phyloP scores from a whole-genome alignment of 2,888 invertebrate genomes.

The Sinotaia quadrata region DNA sequence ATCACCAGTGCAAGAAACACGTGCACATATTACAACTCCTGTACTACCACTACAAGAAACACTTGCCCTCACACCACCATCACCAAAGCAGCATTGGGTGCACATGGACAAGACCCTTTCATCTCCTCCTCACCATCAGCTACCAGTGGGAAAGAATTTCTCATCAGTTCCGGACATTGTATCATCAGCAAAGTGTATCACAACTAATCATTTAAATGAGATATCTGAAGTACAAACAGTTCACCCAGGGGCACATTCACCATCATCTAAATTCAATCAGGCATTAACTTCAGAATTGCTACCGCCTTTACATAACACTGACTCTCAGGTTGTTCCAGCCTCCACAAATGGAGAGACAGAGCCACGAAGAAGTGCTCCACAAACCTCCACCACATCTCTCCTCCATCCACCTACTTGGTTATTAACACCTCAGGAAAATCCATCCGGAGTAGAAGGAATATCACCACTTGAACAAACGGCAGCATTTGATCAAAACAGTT shows the following conservation, averaged over 20 bases:
- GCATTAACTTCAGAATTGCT: too few species aligned
- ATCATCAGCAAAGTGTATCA: neutral
- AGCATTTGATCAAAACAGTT: conserved; percentile 11
- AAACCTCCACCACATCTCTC: conserved; percentile 10
- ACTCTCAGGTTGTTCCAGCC: neutral
- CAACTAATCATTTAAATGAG: too few species aligned
- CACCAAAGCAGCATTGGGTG: conserved; percentile 7
- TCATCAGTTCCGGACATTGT: neutral
- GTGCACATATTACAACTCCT: neutral
- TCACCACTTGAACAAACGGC: conserved; percentile 8
- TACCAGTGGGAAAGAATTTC: neutral
- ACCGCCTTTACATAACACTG: neutral
- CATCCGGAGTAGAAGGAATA: conserved; percentile 23
- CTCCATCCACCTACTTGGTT: conserved; percentile 22
- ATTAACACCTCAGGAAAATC: conserved; percentile 30
- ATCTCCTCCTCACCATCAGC: neutral
- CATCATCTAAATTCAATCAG: too few species aligned
- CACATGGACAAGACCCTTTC: conserved; percentile 14
- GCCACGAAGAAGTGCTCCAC: neutral
- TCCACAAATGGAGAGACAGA: neutral
- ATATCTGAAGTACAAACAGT: too few species aligned
- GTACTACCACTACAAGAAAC: conserved; percentile 4
- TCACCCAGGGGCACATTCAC: neutral
- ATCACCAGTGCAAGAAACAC: neutral
- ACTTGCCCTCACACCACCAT: conserved; percentile 15